Conservation (phyloP, 2,113 vertebrate genomes). For the Crotalus viridis region DNA sequence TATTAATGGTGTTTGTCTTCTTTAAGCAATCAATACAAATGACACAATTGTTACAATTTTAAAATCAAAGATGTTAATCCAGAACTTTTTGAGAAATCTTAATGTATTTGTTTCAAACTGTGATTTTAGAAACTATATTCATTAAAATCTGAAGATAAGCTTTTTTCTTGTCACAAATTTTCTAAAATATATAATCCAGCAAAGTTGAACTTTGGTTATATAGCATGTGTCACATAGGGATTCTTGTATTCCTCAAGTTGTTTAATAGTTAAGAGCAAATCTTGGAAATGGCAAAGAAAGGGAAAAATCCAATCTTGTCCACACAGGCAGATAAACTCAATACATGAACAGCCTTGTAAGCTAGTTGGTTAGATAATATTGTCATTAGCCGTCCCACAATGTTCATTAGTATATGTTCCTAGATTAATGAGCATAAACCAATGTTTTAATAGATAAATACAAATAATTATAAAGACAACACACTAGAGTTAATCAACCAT, state of each 20-base stretch:
- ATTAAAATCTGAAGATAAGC: neutral
- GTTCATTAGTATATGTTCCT: neutral
- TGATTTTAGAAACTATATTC: neutral
- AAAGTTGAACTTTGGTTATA: neutral
- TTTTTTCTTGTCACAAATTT: neutral
- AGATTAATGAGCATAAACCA: neutral
- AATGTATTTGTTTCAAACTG: neutral
- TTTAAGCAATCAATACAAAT: neutral
- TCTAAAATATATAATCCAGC: neutral
- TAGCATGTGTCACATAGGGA: neutral
- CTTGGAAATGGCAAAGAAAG: neutral
- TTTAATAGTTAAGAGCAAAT: neutral
- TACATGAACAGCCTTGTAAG: neutral
- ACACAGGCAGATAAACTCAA: neutral
- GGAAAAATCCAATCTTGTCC: neutral
- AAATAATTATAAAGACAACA: neutral
- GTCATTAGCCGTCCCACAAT: neutral
- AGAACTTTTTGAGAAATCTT: neutral
- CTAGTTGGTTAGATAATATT: conserved; percentile 10
- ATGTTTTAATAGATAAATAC: neutral
- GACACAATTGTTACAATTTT: neutral
- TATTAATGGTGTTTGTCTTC: neutral
- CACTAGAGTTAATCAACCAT: neutral
- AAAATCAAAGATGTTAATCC: too few relatives aligned
- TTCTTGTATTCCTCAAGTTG: neutral